Evolutionary conservation across 1,140 invertebrate species (phyloP).

Genomic region (Eupristina koningsbergeri): DNA sequence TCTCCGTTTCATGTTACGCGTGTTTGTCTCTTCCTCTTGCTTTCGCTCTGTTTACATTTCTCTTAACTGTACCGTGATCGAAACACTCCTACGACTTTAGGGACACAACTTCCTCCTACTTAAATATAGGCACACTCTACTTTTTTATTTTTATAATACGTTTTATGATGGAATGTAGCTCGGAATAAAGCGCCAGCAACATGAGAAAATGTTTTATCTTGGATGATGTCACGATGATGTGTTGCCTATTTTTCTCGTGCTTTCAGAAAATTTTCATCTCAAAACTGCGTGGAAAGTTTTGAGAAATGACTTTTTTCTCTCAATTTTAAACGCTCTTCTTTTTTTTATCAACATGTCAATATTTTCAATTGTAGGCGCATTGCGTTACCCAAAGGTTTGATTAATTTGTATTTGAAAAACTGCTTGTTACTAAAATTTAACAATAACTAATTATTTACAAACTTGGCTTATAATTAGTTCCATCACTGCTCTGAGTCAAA

Average conservation of each 20-base stretch:
- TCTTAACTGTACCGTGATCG: neutral
- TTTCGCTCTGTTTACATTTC: neutral
- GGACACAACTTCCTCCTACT: neutral
- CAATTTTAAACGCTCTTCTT: neutral
- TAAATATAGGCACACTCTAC: neutral
- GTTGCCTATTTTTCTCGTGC: neutral
- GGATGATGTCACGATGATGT: neutral
- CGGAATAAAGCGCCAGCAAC: neutral
- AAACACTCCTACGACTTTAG: neutral
- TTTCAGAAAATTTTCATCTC: no score
- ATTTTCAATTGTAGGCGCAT: neutral
- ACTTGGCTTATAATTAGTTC: conserved; percentile 3
- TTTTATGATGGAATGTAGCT: neutral
- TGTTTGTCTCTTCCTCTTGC: neutral
- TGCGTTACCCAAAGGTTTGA: neutral
- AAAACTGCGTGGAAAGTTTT: no score
- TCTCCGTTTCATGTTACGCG: neutral
- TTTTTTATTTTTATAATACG: neutral
- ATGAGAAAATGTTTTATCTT: neutral
- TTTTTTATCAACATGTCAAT: neutral
- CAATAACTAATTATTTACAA: neutral
- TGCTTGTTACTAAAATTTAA: neutral
- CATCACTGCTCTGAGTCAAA: neutral
- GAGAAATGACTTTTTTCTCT: no score
- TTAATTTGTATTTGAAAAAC: neutral